These are phyloP conservation scores for Microctenopoma steveboyesi DNA, from an alignment of 2,797 vertebrate genomes.

Conservation along the genomic window DNA sequence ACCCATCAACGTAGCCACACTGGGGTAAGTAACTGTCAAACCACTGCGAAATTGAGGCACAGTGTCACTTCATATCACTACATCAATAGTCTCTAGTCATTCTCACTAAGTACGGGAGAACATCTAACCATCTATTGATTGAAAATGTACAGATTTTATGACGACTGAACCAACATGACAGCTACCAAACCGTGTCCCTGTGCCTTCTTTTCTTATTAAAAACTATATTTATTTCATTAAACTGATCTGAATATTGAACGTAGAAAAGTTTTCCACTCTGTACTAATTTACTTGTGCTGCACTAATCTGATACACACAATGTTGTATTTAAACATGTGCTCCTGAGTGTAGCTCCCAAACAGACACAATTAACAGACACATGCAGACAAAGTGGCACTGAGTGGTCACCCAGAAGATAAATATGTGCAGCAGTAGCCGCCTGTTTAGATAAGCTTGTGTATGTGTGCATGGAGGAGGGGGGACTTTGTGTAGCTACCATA, in stretches of 20 bases:
- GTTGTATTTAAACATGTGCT: neutral
- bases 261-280: neutral
- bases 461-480: constrained; percentile 20
- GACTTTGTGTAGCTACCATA: constrained; percentile 19
- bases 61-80: neutral
- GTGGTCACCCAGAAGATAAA: constrained; percentile 36
- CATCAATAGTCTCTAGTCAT: neutral
- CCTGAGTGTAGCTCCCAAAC: neutral
- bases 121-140: neutral
- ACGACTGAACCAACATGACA: neutral
- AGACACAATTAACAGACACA: constrained; percentile 19
- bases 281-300: neutral
- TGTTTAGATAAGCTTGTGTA: constrained; percentile 18
- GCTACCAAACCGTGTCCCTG: no score
- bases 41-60: no score
- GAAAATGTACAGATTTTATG: neutral
- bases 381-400: neutral
- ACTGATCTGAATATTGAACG: neutral
- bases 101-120: no score
- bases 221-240: neutral
- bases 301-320: neutral
- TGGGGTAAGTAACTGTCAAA: constrained; percentile 49
- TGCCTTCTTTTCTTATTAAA: neutral
- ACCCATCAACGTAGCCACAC: constrained; percentile 16
- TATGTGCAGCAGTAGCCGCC: constrained; percentile 29